phyloP scores from a whole-genome alignment of 1,140 invertebrate species.

The Trialeurodes vaporariorum region DNA sequence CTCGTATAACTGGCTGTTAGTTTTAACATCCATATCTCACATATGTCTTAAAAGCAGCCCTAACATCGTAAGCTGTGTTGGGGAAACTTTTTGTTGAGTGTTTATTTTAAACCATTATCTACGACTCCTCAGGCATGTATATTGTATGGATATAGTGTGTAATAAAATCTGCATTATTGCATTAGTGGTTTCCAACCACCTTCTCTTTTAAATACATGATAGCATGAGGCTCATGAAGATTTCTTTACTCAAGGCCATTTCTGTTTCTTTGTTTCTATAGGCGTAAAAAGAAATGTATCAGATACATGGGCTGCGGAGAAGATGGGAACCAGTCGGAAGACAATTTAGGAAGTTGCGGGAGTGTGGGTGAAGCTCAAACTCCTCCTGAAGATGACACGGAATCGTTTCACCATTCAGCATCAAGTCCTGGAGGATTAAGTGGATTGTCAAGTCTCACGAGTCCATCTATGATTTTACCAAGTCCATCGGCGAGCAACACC shows the following conservation, averaged over 20 bases:
- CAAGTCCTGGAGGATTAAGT: slow-evolving; percentile 61
- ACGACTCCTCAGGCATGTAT: too few relatives aligned
- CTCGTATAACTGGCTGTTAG: too few relatives aligned
- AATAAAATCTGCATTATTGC: too few relatives aligned
- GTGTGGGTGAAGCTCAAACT: slow-evolving; percentile 57
- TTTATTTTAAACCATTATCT: too few relatives aligned
- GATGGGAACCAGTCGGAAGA: slow-evolving; percentile 66
- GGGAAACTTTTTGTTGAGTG: too few relatives aligned
- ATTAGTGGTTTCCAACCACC: too few relatives aligned
- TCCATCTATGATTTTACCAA: slow-evolving; percentile 53
- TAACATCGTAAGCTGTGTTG: too few relatives aligned
- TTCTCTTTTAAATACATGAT: too few relatives aligned
- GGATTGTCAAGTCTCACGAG: slow-evolving; percentile 65
- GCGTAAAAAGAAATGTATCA: slow-evolving; percentile 97
- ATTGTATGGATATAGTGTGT: too few relatives aligned
- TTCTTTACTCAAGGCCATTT: slow-evolving; percentile 3
- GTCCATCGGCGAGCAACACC: slow-evolving; percentile 49
- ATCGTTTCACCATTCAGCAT: slow-evolving; percentile 47
- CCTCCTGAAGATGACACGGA: slow-evolving; percentile 50
- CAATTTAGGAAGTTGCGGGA: slow-evolving; percentile 59
- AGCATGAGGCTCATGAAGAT: too few relatives aligned
- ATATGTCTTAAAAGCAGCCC: too few relatives aligned
- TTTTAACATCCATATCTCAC: too few relatives aligned
- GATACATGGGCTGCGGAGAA: slow-evolving; percentile 70
- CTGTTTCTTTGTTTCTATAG: slow-evolving; percentile 45